Base-by-base conservation (phyloP, 2,113 vertebrate species). In the Cyprinus carpio region DNA sequence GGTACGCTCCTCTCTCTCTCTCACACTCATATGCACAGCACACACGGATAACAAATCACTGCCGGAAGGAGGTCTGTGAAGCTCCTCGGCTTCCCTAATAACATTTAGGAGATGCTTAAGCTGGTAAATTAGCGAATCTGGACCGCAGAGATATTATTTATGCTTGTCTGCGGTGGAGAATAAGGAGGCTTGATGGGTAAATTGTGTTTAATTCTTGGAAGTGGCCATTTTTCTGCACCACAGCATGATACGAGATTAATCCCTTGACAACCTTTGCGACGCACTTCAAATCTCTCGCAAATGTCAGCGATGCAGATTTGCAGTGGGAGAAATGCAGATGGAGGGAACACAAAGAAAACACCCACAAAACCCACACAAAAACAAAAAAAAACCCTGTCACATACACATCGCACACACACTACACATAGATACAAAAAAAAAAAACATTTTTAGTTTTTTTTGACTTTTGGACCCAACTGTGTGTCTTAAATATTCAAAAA, bases 71-170 rank as follows among this genome's bases (percentile, higher is more conserved):
- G 91, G 93, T 93, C 93, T 93, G 93, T 89, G 93, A 94, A 94
- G 92, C 94, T 94, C 93, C 93, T 94, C 94, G 91, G 90, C 90
- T 90, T 87, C 86, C 76, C 92, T 95, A 95, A 95, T 95, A 95
- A 94, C 94, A 94, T 95, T 95, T 95, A 93, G 93, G 92, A 94
- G 93, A 95, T 93, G 93, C 92, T 94, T 83, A 95, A 95, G 95
- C 94, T 94, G 91, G 92, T 94, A 95, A 95, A 95, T 95, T 93
- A 94, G 94, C 92, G 90, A 94, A 94, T 95, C 94, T 95, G 95
- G 95, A 94, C 95, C 90, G 92, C 92, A 90, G 93, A 95, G 95
- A 94, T 95, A 94, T 95, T 95, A 95, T 95, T 95, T 95, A 94
- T 94, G 95, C 93, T 93, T 94, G 94, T 95, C 94, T 95, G 87